Conservation (phyloP, 2,888 invertebrate genomes). For the Erebia aethiops region DNA sequence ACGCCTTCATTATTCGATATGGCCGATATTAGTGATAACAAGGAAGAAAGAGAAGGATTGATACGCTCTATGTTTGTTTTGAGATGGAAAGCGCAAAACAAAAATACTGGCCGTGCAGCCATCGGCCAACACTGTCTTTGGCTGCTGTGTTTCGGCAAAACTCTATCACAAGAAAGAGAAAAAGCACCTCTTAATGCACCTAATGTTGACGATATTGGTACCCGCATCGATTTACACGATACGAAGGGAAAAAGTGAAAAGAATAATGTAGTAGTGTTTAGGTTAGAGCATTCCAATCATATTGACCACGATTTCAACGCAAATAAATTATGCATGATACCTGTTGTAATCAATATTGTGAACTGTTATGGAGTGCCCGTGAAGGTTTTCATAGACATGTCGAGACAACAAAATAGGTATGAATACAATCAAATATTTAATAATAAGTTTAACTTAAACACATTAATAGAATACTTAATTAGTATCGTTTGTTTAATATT, state of each 20-base stretch:
- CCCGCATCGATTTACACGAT: slow-evolving; percentile 47
- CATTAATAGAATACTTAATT: neutral
- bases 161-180: slow-evolving; percentile 72
- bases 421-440: neutral
- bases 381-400: slow-evolving; percentile 84
- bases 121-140: slow-evolving; percentile 88
- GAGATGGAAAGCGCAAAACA: slow-evolving; percentile 83
- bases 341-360: slow-evolving; percentile 86
- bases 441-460: neutral
- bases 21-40: slow-evolving; percentile 43
- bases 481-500: slow-evolving; percentile 27
- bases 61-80: slow-evolving; percentile 76
- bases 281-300: slow-evolving; percentile 81
- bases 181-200: slow-evolving; percentile 56
- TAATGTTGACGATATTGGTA: slow-evolving; percentile 62
- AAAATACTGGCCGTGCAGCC: slow-evolving; percentile 79
- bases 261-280: slow-evolving; percentile 82
- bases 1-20: slow-evolving; percentile 41
- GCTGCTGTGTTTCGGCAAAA: slow-evolving; percentile 83
- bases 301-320: slow-evolving; percentile 85
- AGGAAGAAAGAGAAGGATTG: slow-evolving; percentile 50
- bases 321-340: slow-evolving; percentile 85
- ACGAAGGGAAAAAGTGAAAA: slow-evolving; percentile 61
- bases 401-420: slow-evolving; percentile 83
- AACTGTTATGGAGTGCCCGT: slow-evolving; percentile 85